Base-by-base conservation (phyloP, 2,888 invertebrate genomes). In the Neocrepidodera transversa region DNA sequence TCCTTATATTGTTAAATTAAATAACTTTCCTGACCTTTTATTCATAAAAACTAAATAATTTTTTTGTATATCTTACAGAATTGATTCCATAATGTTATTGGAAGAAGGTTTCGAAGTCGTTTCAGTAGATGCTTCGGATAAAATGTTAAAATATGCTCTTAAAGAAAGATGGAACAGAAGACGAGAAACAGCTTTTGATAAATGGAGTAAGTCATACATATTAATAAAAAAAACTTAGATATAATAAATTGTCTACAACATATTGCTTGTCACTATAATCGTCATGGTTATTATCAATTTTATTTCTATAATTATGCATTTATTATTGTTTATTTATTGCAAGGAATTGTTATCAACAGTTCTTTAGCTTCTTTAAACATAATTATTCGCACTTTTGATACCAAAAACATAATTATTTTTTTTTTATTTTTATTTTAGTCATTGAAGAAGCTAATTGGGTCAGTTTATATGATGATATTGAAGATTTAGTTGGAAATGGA, bases 391-490 rank as follows among this genome's bases (percentile, higher is more conserved):
- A n/a, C n/a, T n/a, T n/a, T n/a, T n/a, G n/a, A n/a, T n/a, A n/a
- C n/a, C n/a, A n/a, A n/a, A n/a, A n/a, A n/a, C n/a, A n/a, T n/a
- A n/a, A n/a, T 38, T 32, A 11, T 40, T 40, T 58, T 42, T 7
- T 28, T 28, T 32, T 13, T 3, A 32, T 13, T 32, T 32, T 32
- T 26, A n/a, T 66, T 67, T 56, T 42, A 95, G 94, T 90, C 14
- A 94, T 95, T 72, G 93, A 95, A 77, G 94, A 95, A 81, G 94
- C 93, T 0, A 94, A 93, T 76, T 95, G 95, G 95, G 80, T 94
- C 69, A 90, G 90, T 0, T 76, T 95, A 1, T 86, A 88, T 2
- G 85, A 89, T 28, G 93, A 94, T 73, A 85, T 94, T 23, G 81
- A 85, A 48, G 81, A 86, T 63, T 73, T 86, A 0, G 82, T 87